phyloP scores from a whole-genome alignment of 2,888 invertebrate species.

The Uloborus plumipes region DNA sequence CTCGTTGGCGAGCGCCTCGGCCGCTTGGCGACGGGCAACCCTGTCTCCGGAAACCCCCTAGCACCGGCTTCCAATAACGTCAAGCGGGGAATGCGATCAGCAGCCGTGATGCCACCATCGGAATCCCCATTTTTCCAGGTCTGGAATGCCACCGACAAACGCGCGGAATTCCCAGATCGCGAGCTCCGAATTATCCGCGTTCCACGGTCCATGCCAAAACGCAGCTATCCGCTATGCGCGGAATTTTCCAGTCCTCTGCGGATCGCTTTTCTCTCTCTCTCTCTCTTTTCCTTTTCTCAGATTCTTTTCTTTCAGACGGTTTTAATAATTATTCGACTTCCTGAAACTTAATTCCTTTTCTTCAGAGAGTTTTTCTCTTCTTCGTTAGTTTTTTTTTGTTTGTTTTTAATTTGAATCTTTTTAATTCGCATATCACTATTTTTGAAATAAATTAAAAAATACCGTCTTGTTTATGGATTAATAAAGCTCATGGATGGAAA shows the following conservation, averaged over 20 bases:
- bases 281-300: constrained; percentile 1
- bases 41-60: constrained; percentile 37
- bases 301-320: constrained; percentile 27
- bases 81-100: constrained; percentile 62
- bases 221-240: constrained; percentile 50
- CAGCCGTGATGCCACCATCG: constrained; percentile 59
- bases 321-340: constrained; percentile 62
- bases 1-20: too few relatives aligned
- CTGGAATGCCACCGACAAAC: constrained; percentile 63
- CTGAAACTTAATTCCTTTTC: constrained; percentile 48
- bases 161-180: constrained; percentile 61
- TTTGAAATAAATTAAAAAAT: too few relatives aligned
- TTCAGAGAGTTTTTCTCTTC: not conserved
- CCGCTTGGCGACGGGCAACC: constrained; percentile 37
- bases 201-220: constrained; percentile 44
- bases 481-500: too few relatives aligned
- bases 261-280: constrained; percentile 1
- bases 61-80: constrained; percentile 62
- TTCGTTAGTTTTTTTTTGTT: too few relatives aligned
- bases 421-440: too few relatives aligned
- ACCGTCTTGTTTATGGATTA: too few relatives aligned
- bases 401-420: too few relatives aligned
- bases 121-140: constrained; percentile 60
- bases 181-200: constrained; percentile 61
- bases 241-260: constrained; percentile 34